Base-by-base conservation (phyloP, 2,113 vertebrate species). In the Speoplatyrhinus poulsoni region DNA sequence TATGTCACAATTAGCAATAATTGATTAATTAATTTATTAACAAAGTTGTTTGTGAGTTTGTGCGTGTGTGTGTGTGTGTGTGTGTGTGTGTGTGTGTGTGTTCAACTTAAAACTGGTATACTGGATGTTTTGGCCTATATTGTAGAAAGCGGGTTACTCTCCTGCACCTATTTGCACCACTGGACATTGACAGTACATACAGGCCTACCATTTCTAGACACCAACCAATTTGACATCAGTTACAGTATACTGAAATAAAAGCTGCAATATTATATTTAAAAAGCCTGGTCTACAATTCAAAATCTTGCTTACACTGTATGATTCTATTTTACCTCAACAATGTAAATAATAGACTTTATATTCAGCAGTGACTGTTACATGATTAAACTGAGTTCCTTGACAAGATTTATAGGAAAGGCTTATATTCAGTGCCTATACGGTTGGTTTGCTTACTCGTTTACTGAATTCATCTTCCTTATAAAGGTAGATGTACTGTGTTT, bases 1-100 rank as follows among this genome's bases (percentile, higher is more conserved):
- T 65, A 52, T 79, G 73, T 85, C 59, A 85, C 82, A 59, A 62
- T 89, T 85, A 91, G 91, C 91, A 93, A 93, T 93, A 93, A 92
- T 79, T 67, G 70, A 78, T 88, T 66, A 73, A 85, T 54, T 60
- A 85, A 82, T 79, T 72, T 83, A 85, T 83, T 82, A 65, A 80
- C 76, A 50, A 13, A 82, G 68, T 74, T 86, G 67, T 82, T 72
- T 76, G 67, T 63, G 54, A 70, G 64, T 4, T 52, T 62, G 33
- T 59, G 36, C 46, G 66, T 60, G 57, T 8, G 65, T 55, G 54
- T 64, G 64, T 75, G 62, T 72, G 19, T 72, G 57, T 8, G 65
- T 55, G 54, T 64, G 64, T 75, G 62, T 72, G 19, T 72, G 62
- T 72, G 56, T 46, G 54, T 19, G 5, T 70, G 9, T 77, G 62